Base-by-base conservation (phyloP, 2,888 invertebrate genomes). In the Lottia gigantea region DNA sequence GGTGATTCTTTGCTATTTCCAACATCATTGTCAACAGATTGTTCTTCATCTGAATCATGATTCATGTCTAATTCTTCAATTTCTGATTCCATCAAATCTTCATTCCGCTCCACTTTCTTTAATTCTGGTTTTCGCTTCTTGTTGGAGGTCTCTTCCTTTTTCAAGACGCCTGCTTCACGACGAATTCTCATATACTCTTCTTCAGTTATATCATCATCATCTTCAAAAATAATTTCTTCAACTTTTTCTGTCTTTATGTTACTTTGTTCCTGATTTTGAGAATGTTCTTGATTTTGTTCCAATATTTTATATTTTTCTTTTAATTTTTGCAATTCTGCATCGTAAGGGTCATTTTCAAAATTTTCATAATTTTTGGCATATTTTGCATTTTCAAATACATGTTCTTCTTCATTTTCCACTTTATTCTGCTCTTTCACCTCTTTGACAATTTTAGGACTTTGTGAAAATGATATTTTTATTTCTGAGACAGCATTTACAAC, bases 401-500 rank as follows among this genome's bases (percentile, higher is more conserved):
- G 46, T 19, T 62, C 25, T n/a, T 61, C 61, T 19, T 25, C 15
- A n/a, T 46, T n/a, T 40, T 45, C 26, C 25, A 45, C n/a, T 55
- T 64, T 6, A 11, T n/a, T 40, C 23, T 23, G 14, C n/a, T 23
- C 25, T 15, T 40, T 47, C 31, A 14, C 46, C 46, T 0, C 64
- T 62, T 11, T 49, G 66, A 16, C 15, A 8, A 7, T 26, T n/a
- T 8, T 31, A 61, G 23, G 47, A 14, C n/a, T 2, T 19, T 15
- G 11, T 16, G 14, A 14, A 23, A 23, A 46, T 46, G 46, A 12
- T 12, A 19, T n/a, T 66, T 23, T 19, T 31, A 47, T 40, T n/a
- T 47, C 46, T 15, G 26, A 40, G n/a, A 67, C 19, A 31, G 62
- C 31, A 16, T 63, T 45, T 0, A 76, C 26, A 8, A 76, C 40